Evolutionary conservation across 2,113 vertebrate species (phyloP), one percentile per base, ranked within the genome.

Genomic region (Trematomus loennbergii): DNA sequence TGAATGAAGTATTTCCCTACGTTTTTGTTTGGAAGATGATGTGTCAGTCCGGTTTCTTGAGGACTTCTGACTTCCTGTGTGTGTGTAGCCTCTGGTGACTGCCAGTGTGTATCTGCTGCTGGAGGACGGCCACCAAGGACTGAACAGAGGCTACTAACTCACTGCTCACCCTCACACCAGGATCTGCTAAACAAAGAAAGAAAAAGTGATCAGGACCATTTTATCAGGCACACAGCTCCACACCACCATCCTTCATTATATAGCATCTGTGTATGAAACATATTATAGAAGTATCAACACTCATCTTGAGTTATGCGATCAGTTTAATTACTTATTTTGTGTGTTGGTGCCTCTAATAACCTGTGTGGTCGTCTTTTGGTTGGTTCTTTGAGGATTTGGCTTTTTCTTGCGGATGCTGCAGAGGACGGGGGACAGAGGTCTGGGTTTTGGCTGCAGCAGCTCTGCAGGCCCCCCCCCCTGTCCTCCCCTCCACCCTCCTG

Each of bases 121-220:
- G 92, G 76, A 93, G 88, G 72, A 90, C 89, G 33, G 70, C 46
- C 87, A 91, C 86, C 49, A 92, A 84, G 61, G 95, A 89, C 45
- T 95, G 94, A 72, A 92, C 88, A 54, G 95, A 89, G 2, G 73
- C 45, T 40, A 93, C 89, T 90, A 98, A 95, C 91, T 96, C 95
- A 94, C 88, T 92, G 93, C 89, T 91, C 90, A 33, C 79, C 22
- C n/a, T 89, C 49, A 82, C 10, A 60, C 62, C 81, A 1, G 84
- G 11, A 16, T 92, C 92, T 90, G 79, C 4, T 57, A 48, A 80
- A 79, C 55, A 75, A 54, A 45, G 20, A 18, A 60, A 54, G 16
- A 45, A 1, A 59, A 40, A 40, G 36, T 6, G 36, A 40, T 40
- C 36, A 40, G 36, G 36, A 40, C 6, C 40, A 25, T 25, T 0